A percentile compares a stretch with the other conserved stretches of the same genome.
Conservation (phyloP, 1,140 invertebrate species). For the Teleopsis dalmanni region DNA sequence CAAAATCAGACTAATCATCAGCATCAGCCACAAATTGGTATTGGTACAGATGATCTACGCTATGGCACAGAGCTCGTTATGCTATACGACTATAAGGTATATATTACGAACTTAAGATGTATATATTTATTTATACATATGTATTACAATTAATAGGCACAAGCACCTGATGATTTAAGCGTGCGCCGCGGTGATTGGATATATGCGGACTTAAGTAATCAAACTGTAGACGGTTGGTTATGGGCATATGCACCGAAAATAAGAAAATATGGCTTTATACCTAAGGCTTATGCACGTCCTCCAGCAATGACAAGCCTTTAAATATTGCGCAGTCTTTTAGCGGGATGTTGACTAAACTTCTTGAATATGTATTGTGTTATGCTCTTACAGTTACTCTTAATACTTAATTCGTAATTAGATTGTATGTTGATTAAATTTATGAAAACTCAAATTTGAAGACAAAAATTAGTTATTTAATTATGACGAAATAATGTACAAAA, state of each 20-base stretch:
- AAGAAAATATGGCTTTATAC: constrained; percentile 89
- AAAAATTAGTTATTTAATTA: no score
- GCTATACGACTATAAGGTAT: constrained; percentile 86
- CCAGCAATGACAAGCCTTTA: constrained; percentile 80
- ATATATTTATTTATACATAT: neutral
- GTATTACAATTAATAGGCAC: constrained; percentile 51
- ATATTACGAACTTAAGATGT: neutral
- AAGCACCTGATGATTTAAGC: constrained; percentile 84
- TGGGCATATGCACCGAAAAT: constrained; percentile 92
- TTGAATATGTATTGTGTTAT: no score
- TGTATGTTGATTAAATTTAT: neutral
- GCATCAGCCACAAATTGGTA: constrained; percentile 33
- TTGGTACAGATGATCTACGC: constrained; percentile 53
- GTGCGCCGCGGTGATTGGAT: constrained; percentile 88
- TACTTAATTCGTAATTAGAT: neutral
- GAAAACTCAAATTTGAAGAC: no score
- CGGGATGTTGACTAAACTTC: no score
- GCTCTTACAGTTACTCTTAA: no score
- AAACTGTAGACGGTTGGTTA: constrained; percentile 89
- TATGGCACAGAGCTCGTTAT: constrained; percentile 87
- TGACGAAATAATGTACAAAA: no score
- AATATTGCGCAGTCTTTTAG: neutral
- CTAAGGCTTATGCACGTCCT: constrained; percentile 86
- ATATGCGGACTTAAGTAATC: constrained; percentile 86
- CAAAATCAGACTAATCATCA: constrained; percentile 14